Conservation (phyloP, 2,888 invertebrate genomes). For the Rhogogaster chlorosoma region DNA sequence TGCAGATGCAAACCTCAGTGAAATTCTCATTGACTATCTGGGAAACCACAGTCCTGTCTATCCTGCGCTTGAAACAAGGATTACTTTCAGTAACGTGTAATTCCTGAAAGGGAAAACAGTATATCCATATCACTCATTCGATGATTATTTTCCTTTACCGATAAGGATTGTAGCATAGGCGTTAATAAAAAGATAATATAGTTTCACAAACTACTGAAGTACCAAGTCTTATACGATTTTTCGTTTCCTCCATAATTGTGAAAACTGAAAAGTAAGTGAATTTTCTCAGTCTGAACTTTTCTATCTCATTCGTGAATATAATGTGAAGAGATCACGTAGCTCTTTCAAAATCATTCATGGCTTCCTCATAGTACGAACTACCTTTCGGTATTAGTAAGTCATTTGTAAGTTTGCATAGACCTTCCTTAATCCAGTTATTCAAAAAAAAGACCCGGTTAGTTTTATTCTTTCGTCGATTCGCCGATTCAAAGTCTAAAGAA, state of each 20-base stretch:
- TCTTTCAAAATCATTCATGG: too few relatives aligned
- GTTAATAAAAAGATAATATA: neutral
- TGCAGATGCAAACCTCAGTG: slow-evolving; percentile 66
- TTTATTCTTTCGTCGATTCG: neutral
- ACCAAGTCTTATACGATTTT: too few relatives aligned
- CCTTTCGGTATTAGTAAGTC: too few relatives aligned
- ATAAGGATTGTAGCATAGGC: neutral
- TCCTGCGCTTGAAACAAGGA: slow-evolving; percentile 84
- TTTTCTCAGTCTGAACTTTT: too few relatives aligned
- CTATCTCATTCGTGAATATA: too few relatives aligned
- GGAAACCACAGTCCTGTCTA: slow-evolving; percentile 81
- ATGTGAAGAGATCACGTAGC: too few relatives aligned
- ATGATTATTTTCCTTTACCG: neutral
- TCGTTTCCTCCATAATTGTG: too few relatives aligned
- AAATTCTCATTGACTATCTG: slow-evolving; percentile 81
- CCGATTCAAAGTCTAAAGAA: neutral
- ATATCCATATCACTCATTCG: neutral
- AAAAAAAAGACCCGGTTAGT: neutral
- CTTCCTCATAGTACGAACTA: too few relatives aligned
- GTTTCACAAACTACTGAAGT: neutral
- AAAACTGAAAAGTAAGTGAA: too few relatives aligned
- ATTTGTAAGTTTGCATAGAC: too few relatives aligned
- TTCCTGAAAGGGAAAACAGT: neutral
- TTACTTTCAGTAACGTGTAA: slow-evolving; percentile 69
- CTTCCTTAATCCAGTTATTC: neutral